Conservation (phyloP, 2,797 vertebrate species). For the Alauda arvensis region DNA sequence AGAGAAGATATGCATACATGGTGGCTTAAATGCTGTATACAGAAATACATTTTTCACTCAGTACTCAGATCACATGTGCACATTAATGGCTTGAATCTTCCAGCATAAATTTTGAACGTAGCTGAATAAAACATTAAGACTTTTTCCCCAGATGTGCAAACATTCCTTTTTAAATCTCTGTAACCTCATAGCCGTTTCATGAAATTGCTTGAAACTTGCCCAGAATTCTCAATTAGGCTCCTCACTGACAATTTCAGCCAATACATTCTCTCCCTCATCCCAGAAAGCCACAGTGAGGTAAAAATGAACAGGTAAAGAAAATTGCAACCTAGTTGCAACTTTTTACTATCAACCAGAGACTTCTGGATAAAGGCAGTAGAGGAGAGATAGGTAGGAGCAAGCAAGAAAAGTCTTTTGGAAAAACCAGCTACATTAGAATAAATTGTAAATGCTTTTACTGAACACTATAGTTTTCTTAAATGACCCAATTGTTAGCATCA, state of each 20-base stretch:
- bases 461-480: conserved; percentile 53
- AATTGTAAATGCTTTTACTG: conserved; percentile 44
- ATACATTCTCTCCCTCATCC: neutral
- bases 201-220: conserved; percentile 55
- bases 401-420: conserved; percentile 37
- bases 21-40: conserved; percentile 51
- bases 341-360: conserved; percentile 23
- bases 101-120: conserved; percentile 9
- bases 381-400: conserved; percentile 39
- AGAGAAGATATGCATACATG: conserved; percentile 45
- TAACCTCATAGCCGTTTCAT: conserved; percentile 47
- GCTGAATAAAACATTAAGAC: conserved; percentile 46
- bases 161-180: neutral
- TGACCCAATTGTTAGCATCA: conserved; percentile 50
- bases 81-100: conserved; percentile 14
- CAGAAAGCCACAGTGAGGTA: conserved; percentile 40
- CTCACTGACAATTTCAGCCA: conserved; percentile 27
- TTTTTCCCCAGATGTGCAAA: conserved; percentile 11
- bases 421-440: conserved; percentile 45
- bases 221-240: conserved; percentile 1
- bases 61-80: conserved; percentile 35
- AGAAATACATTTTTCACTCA: conserved; percentile 42
- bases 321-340: conserved; percentile 36
- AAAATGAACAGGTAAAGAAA: conserved; percentile 21
- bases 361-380: conserved; percentile 44